Evolutionary conservation across 2,888 invertebrate genomes (phyloP).

Genomic region (Plebejus argus): DNA sequence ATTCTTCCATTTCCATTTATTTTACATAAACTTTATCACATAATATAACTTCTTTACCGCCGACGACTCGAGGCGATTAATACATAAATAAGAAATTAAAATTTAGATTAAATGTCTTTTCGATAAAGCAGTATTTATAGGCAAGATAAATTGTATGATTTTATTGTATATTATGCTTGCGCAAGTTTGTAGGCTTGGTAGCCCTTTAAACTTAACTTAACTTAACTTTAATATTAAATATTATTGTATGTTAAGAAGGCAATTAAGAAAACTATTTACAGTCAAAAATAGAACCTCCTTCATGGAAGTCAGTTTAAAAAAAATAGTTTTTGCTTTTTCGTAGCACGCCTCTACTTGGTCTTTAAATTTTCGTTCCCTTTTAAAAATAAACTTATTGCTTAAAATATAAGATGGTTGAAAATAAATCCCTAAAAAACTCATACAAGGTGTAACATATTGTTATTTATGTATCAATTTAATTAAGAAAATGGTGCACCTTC

Average conservation of each 20-base stretch:
- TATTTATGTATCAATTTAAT: conserved; percentile 12
- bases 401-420: background rate
- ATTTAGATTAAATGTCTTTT: background rate
- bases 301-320: too few relatives aligned
- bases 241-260: too few relatives aligned
- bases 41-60: conserved; percentile 5
- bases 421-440: background rate
- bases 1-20: conserved; percentile 13
- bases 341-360: too few relatives aligned
- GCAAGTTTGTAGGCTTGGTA: background rate
- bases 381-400: background rate
- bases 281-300: background rate
- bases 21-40: conserved; percentile 24
- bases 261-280: background rate
- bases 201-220: background rate
- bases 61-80: background rate
- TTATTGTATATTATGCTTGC: background rate
- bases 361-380: background rate
- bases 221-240: too few relatives aligned
- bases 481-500: conserved; percentile 3
- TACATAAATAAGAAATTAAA: conserved; percentile 11
- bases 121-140: background rate
- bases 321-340: background rate
- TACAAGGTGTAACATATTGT: background rate
- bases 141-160: background rate